Conservation (phyloP, 2,113 vertebrate species). For the Mesocricetus auratus region DNA sequence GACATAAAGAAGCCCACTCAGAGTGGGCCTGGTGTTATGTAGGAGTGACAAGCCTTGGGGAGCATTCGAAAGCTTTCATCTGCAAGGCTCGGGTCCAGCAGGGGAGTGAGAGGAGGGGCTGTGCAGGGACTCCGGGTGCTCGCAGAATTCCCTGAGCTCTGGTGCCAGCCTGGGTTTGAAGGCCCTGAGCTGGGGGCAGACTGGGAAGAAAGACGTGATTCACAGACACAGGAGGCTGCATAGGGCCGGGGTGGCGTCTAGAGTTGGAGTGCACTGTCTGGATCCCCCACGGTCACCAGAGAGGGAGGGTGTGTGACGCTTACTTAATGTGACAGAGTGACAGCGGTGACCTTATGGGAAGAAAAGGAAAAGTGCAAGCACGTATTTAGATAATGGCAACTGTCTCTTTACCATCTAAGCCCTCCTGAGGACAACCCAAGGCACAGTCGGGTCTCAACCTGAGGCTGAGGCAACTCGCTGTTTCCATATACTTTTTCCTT, state of each 20-base stretch:
- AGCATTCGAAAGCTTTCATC: background rate
- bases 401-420: background rate
- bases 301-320: slow-evolving; percentile 5
- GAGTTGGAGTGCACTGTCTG: background rate
- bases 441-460: background rate
- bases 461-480: background rate
- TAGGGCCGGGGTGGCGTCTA: background rate
- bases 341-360: slow-evolving; percentile 46
- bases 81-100: background rate
- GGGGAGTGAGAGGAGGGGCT: background rate
- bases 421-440: background rate
- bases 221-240: background rate
- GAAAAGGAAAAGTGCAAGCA: slow-evolving; percentile 42
- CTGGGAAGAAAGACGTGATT: background rate
- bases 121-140: background rate
- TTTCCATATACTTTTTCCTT: background rate
- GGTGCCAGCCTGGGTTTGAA: background rate
- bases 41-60: background rate
- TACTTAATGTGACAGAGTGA: slow-evolving; percentile 55
- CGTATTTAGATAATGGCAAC: slow-evolving; percentile 34
- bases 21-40: background rate
- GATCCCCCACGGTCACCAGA: background rate
- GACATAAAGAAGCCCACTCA: background rate
- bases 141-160: background rate
- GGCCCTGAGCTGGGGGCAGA: background rate